These are phyloP conservation scores for Percina caprodes DNA, from an alignment of 2,113 vertebrate genomes.

Conservation along the genomic window DNA sequence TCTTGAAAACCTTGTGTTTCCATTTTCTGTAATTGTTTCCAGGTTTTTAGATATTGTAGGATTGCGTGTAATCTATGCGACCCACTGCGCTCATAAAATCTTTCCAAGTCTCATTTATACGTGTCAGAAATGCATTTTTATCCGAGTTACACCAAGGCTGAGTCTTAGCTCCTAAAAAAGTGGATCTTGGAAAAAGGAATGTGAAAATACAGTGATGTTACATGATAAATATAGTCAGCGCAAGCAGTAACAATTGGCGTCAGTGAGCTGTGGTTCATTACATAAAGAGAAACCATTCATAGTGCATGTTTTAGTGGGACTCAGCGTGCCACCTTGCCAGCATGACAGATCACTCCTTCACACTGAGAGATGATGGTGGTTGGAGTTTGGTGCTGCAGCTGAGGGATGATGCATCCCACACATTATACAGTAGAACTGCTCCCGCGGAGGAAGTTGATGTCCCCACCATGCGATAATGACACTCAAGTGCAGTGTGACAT, in stretches of 20 bases:
- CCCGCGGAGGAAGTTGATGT: slow-evolving; percentile 66
- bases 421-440: slow-evolving; percentile 64
- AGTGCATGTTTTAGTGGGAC: slow-evolving; percentile 44
- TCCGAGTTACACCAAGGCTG: background rate
- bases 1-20: slow-evolving; percentile 12
- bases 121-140: slow-evolving; percentile 21
- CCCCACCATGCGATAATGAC: slow-evolving; percentile 61
- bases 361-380: slow-evolving; percentile 61
- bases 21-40: slow-evolving; percentile 21
- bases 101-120: background rate
- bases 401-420: slow-evolving; percentile 69
- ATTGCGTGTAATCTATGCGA: background rate
- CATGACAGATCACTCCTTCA: slow-evolving; percentile 69
- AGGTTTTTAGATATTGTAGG: background rate
- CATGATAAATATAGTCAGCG: slow-evolving; percentile 40
- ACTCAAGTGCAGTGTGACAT: slow-evolving; percentile 63
- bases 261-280: slow-evolving; percentile 37
- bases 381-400: slow-evolving; percentile 54
- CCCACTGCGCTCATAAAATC: background rate
- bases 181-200: background rate
- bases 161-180: background rate
- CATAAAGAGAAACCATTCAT: slow-evolving; percentile 41
- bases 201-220: background rate
- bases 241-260: slow-evolving; percentile 12
- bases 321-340: slow-evolving; percentile 55